Evolutionary conservation across 2,113 vertebrate genomes (phyloP).

Genomic region (Siphamia tubifer): DNA sequence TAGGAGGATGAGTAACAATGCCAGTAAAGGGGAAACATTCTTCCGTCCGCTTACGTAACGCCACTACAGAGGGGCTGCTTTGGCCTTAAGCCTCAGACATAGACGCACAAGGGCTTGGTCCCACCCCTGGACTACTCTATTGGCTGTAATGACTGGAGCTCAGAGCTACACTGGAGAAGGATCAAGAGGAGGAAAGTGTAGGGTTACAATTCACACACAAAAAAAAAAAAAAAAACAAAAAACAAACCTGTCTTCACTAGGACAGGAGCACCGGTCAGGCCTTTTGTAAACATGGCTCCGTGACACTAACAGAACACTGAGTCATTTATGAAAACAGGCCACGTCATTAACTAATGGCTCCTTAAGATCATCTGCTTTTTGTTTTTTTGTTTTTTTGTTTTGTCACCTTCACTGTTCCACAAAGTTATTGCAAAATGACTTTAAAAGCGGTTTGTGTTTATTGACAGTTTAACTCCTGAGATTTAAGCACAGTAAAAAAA

Average conservation of each 20-base stretch:
- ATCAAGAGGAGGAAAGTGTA: conserved; percentile 45
- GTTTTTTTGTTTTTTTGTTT: not conserved
- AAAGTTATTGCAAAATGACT: conserved; percentile 42
- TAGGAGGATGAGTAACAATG: conserved; percentile 35
- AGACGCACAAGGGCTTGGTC: conserved; percentile 4
- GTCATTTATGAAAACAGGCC: conserved; percentile 35
- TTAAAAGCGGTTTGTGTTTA: conserved; percentile 17
- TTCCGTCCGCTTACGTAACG: conserved; percentile 66
- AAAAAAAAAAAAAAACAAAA: no score
- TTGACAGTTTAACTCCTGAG: no score
- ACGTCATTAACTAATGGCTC: conserved; percentile 8
- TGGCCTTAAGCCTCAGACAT: conserved; percentile 57
- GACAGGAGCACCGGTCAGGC: conserved; percentile 35
- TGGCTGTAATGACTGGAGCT: conserved; percentile 47
- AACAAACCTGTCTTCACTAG: conserved; percentile 9
- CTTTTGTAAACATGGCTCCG: conserved; percentile 49
- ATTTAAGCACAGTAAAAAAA: no score
- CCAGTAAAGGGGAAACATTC: conserved; percentile 64
- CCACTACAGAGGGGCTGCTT: conserved; percentile 61
- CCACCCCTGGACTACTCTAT: conserved; percentile 39
- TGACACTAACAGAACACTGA: conserved; percentile 27
- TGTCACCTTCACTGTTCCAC: not conserved
- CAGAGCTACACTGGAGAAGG: conserved; percentile 38
- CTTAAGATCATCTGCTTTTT: not conserved
- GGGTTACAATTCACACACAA: conserved; percentile 49